Evolutionary conservation across 2,113 vertebrate genomes (phyloP), one percentile per base, ranked within the genome.

Genomic region (Tetrax tetrax): DNA sequence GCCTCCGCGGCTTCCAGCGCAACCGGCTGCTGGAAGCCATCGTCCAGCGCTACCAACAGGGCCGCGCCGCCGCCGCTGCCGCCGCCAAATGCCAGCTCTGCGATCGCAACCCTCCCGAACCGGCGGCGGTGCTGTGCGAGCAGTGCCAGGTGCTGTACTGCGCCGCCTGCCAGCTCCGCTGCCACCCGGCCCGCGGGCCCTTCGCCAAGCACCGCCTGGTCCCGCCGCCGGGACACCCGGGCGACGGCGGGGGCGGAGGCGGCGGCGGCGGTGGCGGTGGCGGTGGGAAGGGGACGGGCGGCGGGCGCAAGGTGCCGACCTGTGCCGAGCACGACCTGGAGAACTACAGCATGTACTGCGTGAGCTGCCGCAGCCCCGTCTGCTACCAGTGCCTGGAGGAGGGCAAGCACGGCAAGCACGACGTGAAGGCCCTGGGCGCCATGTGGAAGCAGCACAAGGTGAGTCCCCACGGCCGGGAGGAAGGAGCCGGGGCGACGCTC

Each of bases 401-500:
- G 53, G 99, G 99, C 50, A 98, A 98, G 79, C 99, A 99, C 94
- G 76, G 92, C 87, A 98, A 99, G 77, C 99, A 99, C 95, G 99
- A 99, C 63, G 98, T 99, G 69, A 99, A 98, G 93, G 98, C 99
- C 4, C 97, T 99, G 95, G 98, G 99, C 1, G 98, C 98, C 92
- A 97, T 99, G 98, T 99, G 99, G 99, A 99, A 99, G 91, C 99
- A 99, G 78, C 99, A 99, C 98, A 99, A 99, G 98, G 99, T 99
- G 97, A 98, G 98, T 41, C 18, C 18, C 17, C 5, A 3, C 6
- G 1, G 60, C 33, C 3, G 8, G 5, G 25, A 4, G 1, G 50
- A 25, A 41, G 59, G 31, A 64, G 45, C 45, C 14, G 41, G 7
- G 17, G 35, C 16, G 7, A 14, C 5, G 47, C 47, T 23, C 7